These are phyloP conservation scores for Paradoxurus hermaphroditus DNA, from an alignment of 2,113 vertebrate species.

Conservation along the genomic window DNA sequence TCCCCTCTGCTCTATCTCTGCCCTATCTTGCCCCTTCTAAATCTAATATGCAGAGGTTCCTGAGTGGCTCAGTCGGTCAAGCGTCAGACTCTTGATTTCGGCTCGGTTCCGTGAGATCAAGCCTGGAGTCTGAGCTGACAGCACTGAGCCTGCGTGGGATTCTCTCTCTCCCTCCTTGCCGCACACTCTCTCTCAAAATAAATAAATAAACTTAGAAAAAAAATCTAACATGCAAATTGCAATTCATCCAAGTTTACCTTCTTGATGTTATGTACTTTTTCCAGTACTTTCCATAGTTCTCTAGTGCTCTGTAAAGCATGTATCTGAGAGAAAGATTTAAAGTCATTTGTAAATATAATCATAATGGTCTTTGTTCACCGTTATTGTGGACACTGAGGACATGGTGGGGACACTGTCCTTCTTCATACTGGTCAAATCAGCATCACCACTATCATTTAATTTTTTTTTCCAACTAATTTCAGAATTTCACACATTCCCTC, in stretches of 20 bases:
- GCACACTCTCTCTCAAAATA: no score
- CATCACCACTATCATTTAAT: neutral
- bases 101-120: no score
- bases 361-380: neutral
- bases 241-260: neutral
- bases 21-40: neutral
- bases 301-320: neutral
- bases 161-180: no score
- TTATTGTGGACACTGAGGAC: neutral
- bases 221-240: neutral
- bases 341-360: neutral
- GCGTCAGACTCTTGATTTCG: no score
- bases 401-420: neutral
- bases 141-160: no score
- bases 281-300: neutral
- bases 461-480: neutral
- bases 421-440: neutral
- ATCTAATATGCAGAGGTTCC: neutral
- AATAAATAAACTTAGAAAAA: no score
- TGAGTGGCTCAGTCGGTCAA: no score
- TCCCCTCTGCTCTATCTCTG: neutral
- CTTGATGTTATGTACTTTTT: neutral
- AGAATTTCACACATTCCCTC: neutral
- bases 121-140: no score
- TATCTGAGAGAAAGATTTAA: neutral